Evolutionary conservation across 2,888 invertebrate genomes (phyloP).

Genomic region (Chouioia cunea): DNA sequence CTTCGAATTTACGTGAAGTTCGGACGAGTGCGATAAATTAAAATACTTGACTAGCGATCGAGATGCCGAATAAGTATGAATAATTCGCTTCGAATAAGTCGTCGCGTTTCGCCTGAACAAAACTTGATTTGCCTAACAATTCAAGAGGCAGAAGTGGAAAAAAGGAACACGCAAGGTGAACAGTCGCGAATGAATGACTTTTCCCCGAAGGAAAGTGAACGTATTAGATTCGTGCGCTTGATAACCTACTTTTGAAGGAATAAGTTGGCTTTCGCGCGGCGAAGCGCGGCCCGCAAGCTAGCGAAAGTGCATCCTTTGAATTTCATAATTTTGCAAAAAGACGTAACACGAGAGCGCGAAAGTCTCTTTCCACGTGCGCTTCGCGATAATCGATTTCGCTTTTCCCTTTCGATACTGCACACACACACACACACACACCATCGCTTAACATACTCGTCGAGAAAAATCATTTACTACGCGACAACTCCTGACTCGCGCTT

Average conservation of each 20-base stretch:
- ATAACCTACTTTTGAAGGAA: conserved; percentile 29
- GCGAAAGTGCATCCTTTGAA: conserved; percentile 38
- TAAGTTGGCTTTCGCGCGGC: conserved; percentile 13
- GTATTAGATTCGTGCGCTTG: not conserved
- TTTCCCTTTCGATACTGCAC: conserved; percentile 10
- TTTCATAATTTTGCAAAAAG: conserved; percentile 48
- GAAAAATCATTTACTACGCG: conserved; percentile 2
- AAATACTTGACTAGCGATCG: no score
- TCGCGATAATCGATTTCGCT: conserved; percentile 26
- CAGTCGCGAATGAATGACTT: not conserved
- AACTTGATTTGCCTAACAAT: no score
- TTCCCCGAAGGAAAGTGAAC: conserved; percentile 34
- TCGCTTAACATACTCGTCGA: not conserved
- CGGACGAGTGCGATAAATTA: no score
- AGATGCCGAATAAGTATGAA: no score
- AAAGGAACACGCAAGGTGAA: not conserved
- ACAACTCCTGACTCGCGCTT: conserved; percentile 13
- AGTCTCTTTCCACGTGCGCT: conserved; percentile 4
- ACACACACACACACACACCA: not conserved
- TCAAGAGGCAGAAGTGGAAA: no score
- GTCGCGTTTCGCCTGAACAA: no score
- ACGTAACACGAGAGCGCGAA: conserved; percentile 35
- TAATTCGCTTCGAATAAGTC: no score
- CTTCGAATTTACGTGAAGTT: no score
- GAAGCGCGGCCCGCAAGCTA: not conserved